phyloP scores from a whole-genome alignment of 2,888 invertebrate genomes.

The Mesorhabditis sp. region DNA sequence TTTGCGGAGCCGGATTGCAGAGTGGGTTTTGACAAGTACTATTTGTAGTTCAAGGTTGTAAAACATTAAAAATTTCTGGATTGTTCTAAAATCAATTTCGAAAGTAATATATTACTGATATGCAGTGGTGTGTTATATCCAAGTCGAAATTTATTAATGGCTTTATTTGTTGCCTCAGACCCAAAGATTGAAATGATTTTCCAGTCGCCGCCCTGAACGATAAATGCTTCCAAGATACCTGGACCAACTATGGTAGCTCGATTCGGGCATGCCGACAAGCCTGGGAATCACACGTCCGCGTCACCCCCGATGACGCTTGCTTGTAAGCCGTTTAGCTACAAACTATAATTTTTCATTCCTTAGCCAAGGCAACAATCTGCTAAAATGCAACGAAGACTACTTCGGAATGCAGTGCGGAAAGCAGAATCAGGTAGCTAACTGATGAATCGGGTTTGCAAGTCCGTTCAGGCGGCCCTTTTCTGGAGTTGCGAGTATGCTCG shows the following conservation, averaged over 20 bases:
- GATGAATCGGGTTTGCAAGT: background rate
- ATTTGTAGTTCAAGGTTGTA: background rate
- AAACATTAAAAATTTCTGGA: background rate
- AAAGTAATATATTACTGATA: background rate
- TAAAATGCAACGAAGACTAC: slow-evolving; percentile 32
- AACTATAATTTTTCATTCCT: slow-evolving; percentile 8
- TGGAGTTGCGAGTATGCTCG: slow-evolving; percentile 46
- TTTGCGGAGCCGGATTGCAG: slow-evolving; percentile 45
- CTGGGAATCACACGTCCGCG: background rate
- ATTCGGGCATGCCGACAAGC: slow-evolving; percentile 2
- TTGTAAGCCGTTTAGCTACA: slow-evolving; percentile 9
- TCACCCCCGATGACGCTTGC: slow-evolving; percentile 9
- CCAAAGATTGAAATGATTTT: background rate
- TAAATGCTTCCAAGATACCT: background rate
- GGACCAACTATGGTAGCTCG: background rate
- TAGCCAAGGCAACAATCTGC: slow-evolving; percentile 28
- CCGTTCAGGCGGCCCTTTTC: slow-evolving; percentile 31
- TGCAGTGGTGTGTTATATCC: no score
- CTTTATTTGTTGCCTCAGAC: background rate
- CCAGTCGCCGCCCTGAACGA: slow-evolving; percentile 2
- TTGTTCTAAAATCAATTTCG: background rate
- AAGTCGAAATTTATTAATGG: background rate
- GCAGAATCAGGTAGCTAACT: slow-evolving; percentile 4
- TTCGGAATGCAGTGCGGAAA: slow-evolving; percentile 29
- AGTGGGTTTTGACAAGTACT: slow-evolving; percentile 18